Evolutionary conservation across 1,140 invertebrate species (phyloP).

Genomic region (Macrocentrus cingulum): DNA sequence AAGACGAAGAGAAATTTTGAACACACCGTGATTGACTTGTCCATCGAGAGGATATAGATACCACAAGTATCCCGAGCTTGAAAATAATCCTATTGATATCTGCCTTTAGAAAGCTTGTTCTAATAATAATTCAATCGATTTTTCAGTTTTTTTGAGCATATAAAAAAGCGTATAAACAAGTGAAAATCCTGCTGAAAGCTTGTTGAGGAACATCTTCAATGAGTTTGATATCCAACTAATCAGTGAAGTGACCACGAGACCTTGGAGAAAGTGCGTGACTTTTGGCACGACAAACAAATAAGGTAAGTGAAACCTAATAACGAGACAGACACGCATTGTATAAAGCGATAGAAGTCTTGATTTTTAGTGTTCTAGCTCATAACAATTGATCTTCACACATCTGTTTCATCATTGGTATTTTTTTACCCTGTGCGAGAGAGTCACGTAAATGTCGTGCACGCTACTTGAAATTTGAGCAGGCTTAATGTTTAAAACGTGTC

Average conservation of each 20-base stretch:
- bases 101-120: not conserved
- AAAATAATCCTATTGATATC: not conserved
- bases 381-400: not conserved
- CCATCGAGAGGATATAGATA: slow-evolving; percentile 33
- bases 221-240: slow-evolving; percentile 4
- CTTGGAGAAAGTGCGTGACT: slow-evolving; percentile 32
- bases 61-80: no score
- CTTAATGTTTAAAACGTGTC: not conserved
- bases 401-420: not conserved
- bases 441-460: not conserved
- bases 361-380: not conserved
- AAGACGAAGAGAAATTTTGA: slow-evolving; percentile 24
- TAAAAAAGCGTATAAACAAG: no score
- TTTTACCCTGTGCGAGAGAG: not conserved
- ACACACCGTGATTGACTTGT: slow-evolving; percentile 42
- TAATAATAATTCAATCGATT: no score
- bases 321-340: not conserved
- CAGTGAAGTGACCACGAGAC: slow-evolving; percentile 14
- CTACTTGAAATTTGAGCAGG: not conserved
- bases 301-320: slow-evolving; percentile 47
- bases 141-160: no score
- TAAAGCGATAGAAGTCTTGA: not conserved
- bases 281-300: slow-evolving; percentile 33
- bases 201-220: not conserved
- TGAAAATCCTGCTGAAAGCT: slow-evolving; percentile 2